These are phyloP conservation scores for Coilia nasus DNA, from an alignment of 2,797 vertebrate species.

Conservation along the genomic window DNA sequence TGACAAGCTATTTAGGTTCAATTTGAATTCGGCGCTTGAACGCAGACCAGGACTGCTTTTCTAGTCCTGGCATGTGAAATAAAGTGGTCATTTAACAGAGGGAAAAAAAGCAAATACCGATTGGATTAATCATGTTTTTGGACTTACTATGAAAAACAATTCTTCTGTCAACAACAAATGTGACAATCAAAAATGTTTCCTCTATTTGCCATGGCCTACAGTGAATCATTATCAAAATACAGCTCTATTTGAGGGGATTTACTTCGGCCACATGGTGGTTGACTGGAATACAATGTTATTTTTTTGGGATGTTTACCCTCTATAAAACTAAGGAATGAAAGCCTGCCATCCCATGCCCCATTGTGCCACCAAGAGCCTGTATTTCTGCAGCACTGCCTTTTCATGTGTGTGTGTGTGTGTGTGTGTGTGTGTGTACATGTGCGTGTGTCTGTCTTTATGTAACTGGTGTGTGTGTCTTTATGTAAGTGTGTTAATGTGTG, in stretches of 20 bases:
- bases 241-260: not conserved
- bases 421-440: no score
- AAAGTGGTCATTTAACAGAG: slow-evolving; percentile 24
- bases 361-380: slow-evolving; percentile 16
- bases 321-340: slow-evolving; percentile 13
- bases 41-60: slow-evolving; percentile 33
- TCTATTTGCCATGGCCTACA: not conserved
- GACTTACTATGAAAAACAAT: not conserved
- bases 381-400: slow-evolving; percentile 1
- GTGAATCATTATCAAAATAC: not conserved
- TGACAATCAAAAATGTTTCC: not conserved
- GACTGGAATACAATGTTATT: not conserved
- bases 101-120: not conserved
- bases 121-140: not conserved
- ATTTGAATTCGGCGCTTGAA: slow-evolving; percentile 45
- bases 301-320: slow-evolving; percentile 1
- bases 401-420: no score
- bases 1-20: slow-evolving; percentile 48
- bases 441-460: no score
- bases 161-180: slow-evolving; percentile 9
- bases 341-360: slow-evolving; percentile 6
- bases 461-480: no score
- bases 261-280: not conserved
- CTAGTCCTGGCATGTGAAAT: slow-evolving; percentile 23
- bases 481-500: no score